Percentiles rank a stretch among this genome's conserved stretches.
Conservation (phyloP, 2,888 invertebrate genomes). For the Lithophane semibrunnea region DNA sequence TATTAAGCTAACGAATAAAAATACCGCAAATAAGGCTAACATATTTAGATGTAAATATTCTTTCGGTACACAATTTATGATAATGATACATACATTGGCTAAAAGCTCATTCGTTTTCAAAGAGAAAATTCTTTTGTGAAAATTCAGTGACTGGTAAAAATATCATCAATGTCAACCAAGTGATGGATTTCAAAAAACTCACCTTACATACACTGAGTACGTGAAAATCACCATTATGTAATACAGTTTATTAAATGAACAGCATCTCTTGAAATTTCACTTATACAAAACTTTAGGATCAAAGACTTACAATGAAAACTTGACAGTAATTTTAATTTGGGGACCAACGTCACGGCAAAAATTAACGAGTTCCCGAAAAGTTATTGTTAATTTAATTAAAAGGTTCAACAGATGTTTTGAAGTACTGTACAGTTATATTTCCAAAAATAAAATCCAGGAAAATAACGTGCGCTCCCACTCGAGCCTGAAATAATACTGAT, state of each 20-base stretch:
- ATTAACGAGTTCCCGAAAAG: conserved; percentile 24
- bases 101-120: conserved; percentile 40
- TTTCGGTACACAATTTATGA: conserved; percentile 23
- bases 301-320: conserved; percentile 51
- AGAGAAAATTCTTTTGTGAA: conserved; percentile 18
- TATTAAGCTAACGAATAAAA: neutral
- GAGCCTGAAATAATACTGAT: conserved; percentile 82
- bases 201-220: conserved; percentile 56
- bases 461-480: conserved; percentile 75
- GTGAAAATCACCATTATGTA: conserved; percentile 50
- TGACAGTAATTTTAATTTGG: conserved; percentile 35
- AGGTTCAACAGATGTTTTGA: conserved; percentile 42
- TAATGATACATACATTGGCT: conserved; percentile 11
- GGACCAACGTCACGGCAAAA: conserved; percentile 20
- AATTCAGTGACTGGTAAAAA: conserved; percentile 32
- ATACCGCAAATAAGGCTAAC: neutral
- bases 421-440: conserved; percentile 42
- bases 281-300: conserved; percentile 56
- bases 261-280: conserved; percentile 56
- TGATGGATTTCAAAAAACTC: conserved; percentile 43
- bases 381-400: conserved; percentile 32
- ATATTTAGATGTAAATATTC: conserved; percentile 7
- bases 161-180: conserved; percentile 14
- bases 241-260: conserved; percentile 26
- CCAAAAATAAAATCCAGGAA: conserved; percentile 30